Base-by-base conservation (phyloP, 2,888 invertebrate species). In the Drosophila anomalata region DNA sequence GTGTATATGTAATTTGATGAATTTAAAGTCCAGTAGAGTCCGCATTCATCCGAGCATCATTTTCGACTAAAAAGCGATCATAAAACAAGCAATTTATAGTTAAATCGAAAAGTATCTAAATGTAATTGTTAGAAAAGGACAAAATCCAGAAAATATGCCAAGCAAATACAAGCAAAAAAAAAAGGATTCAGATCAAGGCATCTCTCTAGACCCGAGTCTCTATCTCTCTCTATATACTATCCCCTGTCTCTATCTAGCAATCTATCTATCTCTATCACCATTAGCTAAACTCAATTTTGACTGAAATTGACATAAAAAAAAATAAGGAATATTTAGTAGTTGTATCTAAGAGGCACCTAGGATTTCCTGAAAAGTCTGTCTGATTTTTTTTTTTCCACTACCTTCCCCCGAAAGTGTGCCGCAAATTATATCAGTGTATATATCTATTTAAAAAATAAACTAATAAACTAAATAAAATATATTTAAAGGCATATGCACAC, bases 1-100 rank as follows among this genome's bases (percentile, higher is more conserved):
- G 78, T 75, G 73, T 84, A 73, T 83, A 14, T 68, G 78, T 80
- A 79, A 78, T 78, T 70, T n/a, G 50, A 78, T 53, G 66, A 81
- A 85, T 63, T 76, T 77, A 68, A 70, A 44, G 39, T 50, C 51
- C 33, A 52, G 42, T 29, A 54, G 41, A 42, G 9, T 14, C 36
- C 36, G 14, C 50, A 53, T 17, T 26, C 52, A 57, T 17, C 17
- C 33, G 11, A 9, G 7, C 14, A 42, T 29, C 1, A 46, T n/a
- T 29, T 29, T 29, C 9, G 29, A 29, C 8, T 9, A 29, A 29
- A 29, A 29, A 26, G 9, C 29, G 17, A 22, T 26, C 58, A 60
- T 46, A 36, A 55, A 29, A 58, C 9, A 66, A 69, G 59, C 59
- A 59, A 59, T 69, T 69, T 53, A 58, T 69, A 48, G 36, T 51